A percentile compares a stretch with the other conserved stretches of the same genome.
These are phyloP conservation scores for Bos indicus DNA, from an alignment of 2,113 vertebrate genomes.

Conservation along the genomic window DNA sequence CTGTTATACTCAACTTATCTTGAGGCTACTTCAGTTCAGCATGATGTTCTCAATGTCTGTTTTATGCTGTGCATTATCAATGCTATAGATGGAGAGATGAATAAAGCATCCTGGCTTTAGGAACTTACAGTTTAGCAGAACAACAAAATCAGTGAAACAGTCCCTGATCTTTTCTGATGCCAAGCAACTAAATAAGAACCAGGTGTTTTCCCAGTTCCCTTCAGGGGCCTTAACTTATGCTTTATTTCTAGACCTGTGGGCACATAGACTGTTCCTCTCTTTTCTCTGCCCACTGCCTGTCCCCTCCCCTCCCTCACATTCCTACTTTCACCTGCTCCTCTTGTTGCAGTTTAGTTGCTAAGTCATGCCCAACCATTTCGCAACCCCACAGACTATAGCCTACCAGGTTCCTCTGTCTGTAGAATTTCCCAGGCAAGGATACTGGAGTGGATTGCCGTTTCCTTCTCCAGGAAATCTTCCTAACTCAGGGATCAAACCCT, in stretches of 20 bases:
- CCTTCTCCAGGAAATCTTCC: background rate
- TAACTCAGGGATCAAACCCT: background rate
- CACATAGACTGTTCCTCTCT: background rate
- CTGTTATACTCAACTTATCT: background rate
- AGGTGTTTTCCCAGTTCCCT: background rate
- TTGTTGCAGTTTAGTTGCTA: background rate
- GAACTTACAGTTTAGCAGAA: background rate
- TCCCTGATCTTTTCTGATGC: background rate
- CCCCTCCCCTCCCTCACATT: background rate
- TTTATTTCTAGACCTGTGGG: background rate
- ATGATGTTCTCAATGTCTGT: background rate
- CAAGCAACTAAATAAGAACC: background rate
- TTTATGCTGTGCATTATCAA: background rate
- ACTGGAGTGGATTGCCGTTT: background rate
- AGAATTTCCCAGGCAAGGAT: background rate
- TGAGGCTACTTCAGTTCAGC: background rate
- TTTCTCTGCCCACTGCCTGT: background rate
- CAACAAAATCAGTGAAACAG: background rate
- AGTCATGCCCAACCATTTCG: background rate
- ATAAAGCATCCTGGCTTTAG: background rate
- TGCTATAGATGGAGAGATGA: background rate
- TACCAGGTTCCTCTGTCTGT: background rate
- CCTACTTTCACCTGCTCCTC: background rate
- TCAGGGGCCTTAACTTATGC: background rate
- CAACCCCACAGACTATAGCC: background rate